Evolutionary conservation across 2,797 vertebrate species (phyloP), one percentile per base, ranked within the genome.

Genomic region (Sylvilagus floridanus): DNA sequence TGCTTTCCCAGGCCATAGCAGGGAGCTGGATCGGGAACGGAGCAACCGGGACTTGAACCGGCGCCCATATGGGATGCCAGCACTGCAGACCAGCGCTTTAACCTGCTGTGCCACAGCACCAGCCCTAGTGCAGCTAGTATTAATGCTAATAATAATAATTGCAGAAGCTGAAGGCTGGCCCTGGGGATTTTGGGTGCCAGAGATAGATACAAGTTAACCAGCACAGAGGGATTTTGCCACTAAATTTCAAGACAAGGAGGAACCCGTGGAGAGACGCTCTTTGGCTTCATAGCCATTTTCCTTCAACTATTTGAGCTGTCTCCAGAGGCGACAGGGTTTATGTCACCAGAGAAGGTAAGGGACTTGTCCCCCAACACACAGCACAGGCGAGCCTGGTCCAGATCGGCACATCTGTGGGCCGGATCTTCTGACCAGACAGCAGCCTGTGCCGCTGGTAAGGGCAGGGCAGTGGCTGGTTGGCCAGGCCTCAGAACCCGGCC

Each of bases 321-420:
- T 11, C 84, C 57, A 14, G 28, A 68, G 76, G 68, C 26, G 10
- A 16, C 35, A 7, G 42, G 5, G 14, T 35, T 57, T 63, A 73
- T 66, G 47, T 63, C n/a, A 47, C 54, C 50, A 32, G 65, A 94
- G 54, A 84, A 1, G 12, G 13, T 11, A 13, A 73, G 17, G 24
- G 24, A 79, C 4, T 32, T 5, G 60, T 5, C 26, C 19, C 17
- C 3, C 65, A 62, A 54, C 78, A 65, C 60, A 69, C 21, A 72
- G 86, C 0, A 17, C 71, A 30, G 71, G 17, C 0, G 7, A 47
- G n/a, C 21, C n/a, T 28, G 68, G 24, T 4, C 65, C 65, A 47
- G 79, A 10, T 1, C 0, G 5, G 37, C 54, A 52, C 66, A 5
- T 47, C 24, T 2, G 5, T 7, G 32, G 26, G 24, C 57, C 2